A percentile compares a stretch with the other conserved stretches of the same genome.
These are phyloP conservation scores for Vulpes ferrilata DNA, from an alignment of 2,113 vertebrate species.

Conservation along the genomic window DNA sequence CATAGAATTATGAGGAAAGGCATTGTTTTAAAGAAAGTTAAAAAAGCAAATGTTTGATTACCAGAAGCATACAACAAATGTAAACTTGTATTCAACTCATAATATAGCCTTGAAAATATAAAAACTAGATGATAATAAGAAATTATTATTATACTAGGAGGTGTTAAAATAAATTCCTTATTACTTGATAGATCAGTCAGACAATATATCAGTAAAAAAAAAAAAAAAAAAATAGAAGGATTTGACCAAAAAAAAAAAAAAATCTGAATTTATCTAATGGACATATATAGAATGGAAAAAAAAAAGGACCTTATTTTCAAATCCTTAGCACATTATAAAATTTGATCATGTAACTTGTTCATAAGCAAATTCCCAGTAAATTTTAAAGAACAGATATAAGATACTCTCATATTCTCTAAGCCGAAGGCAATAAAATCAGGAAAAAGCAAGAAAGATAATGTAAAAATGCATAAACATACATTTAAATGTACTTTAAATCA, in stretches of 20 bases:
- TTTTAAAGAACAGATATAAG: neutral
- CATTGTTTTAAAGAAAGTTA: neutral
- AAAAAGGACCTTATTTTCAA: neutral
- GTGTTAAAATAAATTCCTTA: neutral
- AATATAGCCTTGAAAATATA: neutral
- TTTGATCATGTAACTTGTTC: neutral
- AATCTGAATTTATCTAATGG: neutral
- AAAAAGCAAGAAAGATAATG: neutral
- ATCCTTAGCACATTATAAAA: neutral
- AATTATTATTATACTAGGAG: neutral
- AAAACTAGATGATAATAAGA: neutral
- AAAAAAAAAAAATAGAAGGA: neutral
- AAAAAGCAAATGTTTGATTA: neutral
- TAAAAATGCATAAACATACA: neutral
- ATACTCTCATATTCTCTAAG: neutral
- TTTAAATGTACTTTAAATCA: neutral
- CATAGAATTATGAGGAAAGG: neutral
- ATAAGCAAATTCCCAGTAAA: neutral
- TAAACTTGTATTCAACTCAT: neutral
- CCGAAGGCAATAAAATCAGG: neutral
- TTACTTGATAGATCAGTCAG: neutral
- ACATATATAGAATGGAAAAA: neutral
- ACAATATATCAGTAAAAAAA: neutral
- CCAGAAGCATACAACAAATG: neutral
- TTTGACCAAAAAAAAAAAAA: neutral